Conservation (phyloP, 2,113 vertebrate species). For the Rhizomys pruinosus region DNA sequence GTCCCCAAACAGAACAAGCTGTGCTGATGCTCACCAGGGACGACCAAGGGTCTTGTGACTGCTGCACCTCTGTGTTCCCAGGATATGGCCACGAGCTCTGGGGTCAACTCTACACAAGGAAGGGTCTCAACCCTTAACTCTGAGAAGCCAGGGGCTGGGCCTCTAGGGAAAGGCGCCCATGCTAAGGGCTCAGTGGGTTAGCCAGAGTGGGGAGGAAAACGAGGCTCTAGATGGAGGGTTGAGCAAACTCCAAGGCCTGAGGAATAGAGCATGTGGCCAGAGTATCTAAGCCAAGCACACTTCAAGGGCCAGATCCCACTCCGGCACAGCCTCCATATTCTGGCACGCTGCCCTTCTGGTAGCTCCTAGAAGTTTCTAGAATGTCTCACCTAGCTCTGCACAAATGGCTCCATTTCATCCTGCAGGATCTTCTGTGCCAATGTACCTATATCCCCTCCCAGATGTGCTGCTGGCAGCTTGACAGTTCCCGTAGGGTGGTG, state of each 20-base stretch:
- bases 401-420: not conserved
- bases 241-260: not conserved
- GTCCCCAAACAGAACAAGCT: not conserved
- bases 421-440: not conserved
- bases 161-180: not conserved
- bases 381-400: not conserved
- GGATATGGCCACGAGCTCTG: not conserved
- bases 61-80: not conserved
- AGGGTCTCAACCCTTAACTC: not conserved
- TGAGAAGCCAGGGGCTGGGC: not conserved
- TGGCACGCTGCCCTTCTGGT: not conserved
- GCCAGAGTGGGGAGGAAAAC: not conserved
- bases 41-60: not conserved
- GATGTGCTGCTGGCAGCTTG: not conserved
- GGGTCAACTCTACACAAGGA: not conserved
- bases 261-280: not conserved
- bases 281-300: not conserved
- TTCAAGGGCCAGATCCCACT: not conserved
- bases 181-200: not conserved
- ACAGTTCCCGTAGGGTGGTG: not conserved
- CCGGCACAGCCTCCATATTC: not conserved
- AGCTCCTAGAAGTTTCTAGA: not conserved
- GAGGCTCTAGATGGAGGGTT: not conserved
- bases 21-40: not conserved
- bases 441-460: too few relatives aligned